A percentile compares a stretch with the other conserved stretches of the same genome.
phyloP scores from a whole-genome alignment of 92 coral and sea anemone genomes.

The Plumapathes pennacea region DNA sequence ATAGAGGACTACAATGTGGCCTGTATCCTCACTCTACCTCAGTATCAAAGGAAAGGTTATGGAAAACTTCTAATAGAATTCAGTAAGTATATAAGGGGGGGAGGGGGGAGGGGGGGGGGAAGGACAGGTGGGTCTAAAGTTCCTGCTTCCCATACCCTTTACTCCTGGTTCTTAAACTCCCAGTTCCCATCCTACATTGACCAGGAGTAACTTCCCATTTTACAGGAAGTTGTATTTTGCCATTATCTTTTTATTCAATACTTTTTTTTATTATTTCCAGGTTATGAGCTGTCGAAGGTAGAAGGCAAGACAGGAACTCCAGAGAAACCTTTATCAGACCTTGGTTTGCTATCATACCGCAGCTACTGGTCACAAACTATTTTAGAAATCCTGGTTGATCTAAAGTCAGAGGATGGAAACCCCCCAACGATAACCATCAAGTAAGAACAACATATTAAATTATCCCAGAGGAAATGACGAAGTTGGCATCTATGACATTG shows the following conservation, averaged over 20 bases:
- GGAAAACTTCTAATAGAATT: conserved; percentile 98
- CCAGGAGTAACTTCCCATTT: too few relatives aligned
- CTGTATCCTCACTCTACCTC: conserved; percentile 93
- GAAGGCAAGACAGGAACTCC: conserved; percentile 99
- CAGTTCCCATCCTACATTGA: too few relatives aligned
- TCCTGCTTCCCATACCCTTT: too few relatives aligned
- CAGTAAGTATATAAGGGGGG: not conserved
- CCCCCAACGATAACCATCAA: conserved; percentile 91
- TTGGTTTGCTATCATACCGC: conserved; percentile 89
- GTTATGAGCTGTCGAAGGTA: conserved; percentile 96
- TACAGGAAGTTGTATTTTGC: too few relatives aligned
- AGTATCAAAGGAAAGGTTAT: conserved; percentile 93
- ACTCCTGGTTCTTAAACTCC: too few relatives aligned
- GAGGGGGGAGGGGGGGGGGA: not conserved
- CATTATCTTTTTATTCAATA: too few relatives aligned
- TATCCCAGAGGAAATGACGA: too few relatives aligned
- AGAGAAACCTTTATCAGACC: conserved; percentile 93
- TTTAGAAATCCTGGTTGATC: conserved; percentile 78
- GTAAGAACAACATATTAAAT: too few relatives aligned
- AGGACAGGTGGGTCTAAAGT: not conserved
- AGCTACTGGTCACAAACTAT: conserved; percentile 99
- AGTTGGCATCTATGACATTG: too few relatives aligned
- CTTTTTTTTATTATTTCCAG: conserved; percentile 17
- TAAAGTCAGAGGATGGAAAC: conserved; percentile 91
- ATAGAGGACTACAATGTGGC: conserved; percentile 99